Evolutionary conservation across 2,797 vertebrate genomes (phyloP).

Genomic region (Diplodus sargus): DNA sequence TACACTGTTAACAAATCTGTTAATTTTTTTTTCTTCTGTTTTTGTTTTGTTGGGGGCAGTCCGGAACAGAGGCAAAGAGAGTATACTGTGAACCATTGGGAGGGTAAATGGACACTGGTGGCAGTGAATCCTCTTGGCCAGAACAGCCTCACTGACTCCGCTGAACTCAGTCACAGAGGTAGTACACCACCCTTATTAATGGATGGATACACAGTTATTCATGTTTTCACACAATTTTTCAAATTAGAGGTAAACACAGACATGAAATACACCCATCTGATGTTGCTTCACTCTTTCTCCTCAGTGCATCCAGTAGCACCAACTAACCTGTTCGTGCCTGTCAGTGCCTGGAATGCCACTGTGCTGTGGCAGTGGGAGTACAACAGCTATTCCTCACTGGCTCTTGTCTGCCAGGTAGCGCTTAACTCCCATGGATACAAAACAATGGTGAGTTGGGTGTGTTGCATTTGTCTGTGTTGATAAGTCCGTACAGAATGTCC

Average conservation of each 20-base stretch:
- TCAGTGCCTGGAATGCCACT: conserved; percentile 74
- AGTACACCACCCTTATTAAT: background rate
- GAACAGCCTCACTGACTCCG: conserved; percentile 74
- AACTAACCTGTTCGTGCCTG: background rate
- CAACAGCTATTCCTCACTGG: conserved; percentile 63
- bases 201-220: background rate
- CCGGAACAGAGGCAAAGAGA: background rate
- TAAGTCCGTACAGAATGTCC: background rate
- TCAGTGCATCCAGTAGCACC: conserved; percentile 81
- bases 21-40: background rate
- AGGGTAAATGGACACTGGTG: conserved; percentile 78
- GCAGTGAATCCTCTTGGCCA: conserved; percentile 80
- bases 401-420: conserved; percentile 81
- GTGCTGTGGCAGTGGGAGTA: conserved; percentile 80
- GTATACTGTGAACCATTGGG: conserved; percentile 70
- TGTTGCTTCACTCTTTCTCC: conserved; percentile 7
- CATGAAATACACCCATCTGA: background rate
- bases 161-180: conserved; percentile 81
- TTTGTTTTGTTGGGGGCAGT: background rate
- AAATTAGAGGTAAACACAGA: background rate
- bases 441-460: conserved; percentile 67
- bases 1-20: background rate
- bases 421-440: conserved; percentile 40
- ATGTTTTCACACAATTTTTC: background rate
- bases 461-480: background rate